These are phyloP conservation scores for Phaonia tiefii DNA, from an alignment of 2,888 invertebrate genomes.

Conservation along the genomic window DNA sequence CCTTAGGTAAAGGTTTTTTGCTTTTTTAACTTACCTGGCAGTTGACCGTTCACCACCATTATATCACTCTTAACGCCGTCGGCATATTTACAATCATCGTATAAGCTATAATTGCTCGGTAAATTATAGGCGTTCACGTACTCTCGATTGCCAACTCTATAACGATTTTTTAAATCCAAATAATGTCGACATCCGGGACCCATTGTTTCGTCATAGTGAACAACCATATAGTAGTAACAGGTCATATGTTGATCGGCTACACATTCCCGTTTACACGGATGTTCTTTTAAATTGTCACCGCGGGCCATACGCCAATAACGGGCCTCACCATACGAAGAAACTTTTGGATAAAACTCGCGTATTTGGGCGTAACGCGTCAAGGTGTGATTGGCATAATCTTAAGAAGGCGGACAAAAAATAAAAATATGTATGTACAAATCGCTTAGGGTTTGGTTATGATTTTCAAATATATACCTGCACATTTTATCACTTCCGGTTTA, in stretches of 20 bases:
- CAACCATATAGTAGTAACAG: slow-evolving; percentile 77
- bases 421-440: too few relatives aligned
- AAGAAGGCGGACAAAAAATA: background rate
- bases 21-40: slow-evolving; percentile 73
- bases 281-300: slow-evolving; percentile 69
- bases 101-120: slow-evolving; percentile 43
- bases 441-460: too few relatives aligned
- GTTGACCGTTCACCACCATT: slow-evolving; percentile 75
- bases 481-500: slow-evolving; percentile 38
- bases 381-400: slow-evolving; percentile 36
- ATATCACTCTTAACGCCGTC: slow-evolving; percentile 74
- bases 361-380: slow-evolving; percentile 70
- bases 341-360: slow-evolving; percentile 73
- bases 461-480: slow-evolving; percentile 64
- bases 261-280: slow-evolving; percentile 76
- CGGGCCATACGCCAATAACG: slow-evolving; percentile 72
- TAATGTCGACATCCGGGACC: slow-evolving; percentile 74
- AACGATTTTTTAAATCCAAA: slow-evolving; percentile 72
- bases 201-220: slow-evolving; percentile 78
- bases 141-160: slow-evolving; percentile 70
- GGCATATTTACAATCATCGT: slow-evolving; percentile 75
- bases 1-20: too few relatives aligned
- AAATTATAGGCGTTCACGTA: slow-evolving; percentile 70
- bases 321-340: slow-evolving; percentile 68
- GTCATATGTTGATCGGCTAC: slow-evolving; percentile 73